Conservation (phyloP, 2,113 vertebrate species). For the Sylvietta virens region DNA sequence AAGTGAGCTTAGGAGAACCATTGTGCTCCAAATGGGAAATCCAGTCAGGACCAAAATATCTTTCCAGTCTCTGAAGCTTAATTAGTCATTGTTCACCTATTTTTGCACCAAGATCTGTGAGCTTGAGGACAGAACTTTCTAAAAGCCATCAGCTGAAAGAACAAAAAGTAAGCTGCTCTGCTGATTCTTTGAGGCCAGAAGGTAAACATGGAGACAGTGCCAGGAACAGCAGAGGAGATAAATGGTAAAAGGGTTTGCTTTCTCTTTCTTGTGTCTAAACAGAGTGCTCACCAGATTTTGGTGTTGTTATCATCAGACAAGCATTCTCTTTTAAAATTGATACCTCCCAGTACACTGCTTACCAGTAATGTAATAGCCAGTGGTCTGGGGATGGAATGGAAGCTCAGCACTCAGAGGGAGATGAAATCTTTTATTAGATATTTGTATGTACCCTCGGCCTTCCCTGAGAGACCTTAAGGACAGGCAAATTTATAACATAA, state of each 20-base stretch:
- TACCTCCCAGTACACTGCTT: neutral
- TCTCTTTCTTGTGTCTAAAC: neutral
- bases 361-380: slow-evolving; percentile 38
- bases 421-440: neutral
- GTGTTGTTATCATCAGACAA: slow-evolving; percentile 14
- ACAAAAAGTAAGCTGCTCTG: neutral
- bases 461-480: neutral
- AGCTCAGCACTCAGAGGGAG: neutral
- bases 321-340: slow-evolving; percentile 39
- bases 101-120: neutral
- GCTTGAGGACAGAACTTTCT: neutral
- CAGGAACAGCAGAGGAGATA: neutral
- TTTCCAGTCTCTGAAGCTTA: neutral
- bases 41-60: neutral
- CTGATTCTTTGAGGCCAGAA: neutral
- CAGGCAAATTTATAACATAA: neutral
- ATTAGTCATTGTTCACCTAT: neutral
- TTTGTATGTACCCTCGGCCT: neutral
- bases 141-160: neutral
- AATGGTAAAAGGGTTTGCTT: neutral
- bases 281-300: neutral
- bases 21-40: neutral
- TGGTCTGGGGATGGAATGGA: slow-evolving; percentile 39
- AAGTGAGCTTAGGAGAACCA: neutral
- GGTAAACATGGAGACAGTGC: neutral